Evolutionary conservation across 2,797 vertebrate species (phyloP), one percentile per base, ranked within the genome.

Genomic region (Chaenodraco wilsoni): DNA sequence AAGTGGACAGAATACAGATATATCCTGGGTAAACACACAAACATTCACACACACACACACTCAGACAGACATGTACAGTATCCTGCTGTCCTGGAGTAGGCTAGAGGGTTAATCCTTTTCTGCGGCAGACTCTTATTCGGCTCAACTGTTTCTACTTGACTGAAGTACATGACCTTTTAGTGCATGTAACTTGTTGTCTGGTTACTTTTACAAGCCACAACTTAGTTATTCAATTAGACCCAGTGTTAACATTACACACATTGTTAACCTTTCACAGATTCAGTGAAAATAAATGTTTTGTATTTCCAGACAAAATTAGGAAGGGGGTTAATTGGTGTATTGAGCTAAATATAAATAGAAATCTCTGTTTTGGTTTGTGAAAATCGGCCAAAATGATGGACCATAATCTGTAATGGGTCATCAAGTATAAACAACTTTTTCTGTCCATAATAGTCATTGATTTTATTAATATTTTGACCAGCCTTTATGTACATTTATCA

Each of bases 1-100:
- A 58, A 76, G 79, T 37, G 77, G 78, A 76, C 33, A n/a, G 88
- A 87, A 87, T 89, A 89, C 88, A 75, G 83, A 92, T 85, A 43
- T 33, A 66, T 62, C 37, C 12, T 57, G 12, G 16, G 31, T 27
- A 31, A 88, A 73, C 70, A 71, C 65, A 67, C 48, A 79, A 57
- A 23, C 69, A 56, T 15, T 52, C 58, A 17, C 66, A 66, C 31
- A 37, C n/a, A n/a, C 33, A 66, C 31, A 37, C 33, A 37, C 33
- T 27, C 19, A 73, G 72, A 72, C 48, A 67, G 46, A 66, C 74
- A 52, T 13, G 19, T 65, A 43, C 12, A 57, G 63, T 46, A 54
- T 72, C 84, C 63, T 10, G 58, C 56, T 65, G 41, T 78, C 78
- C 67, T 56, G 49, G 48, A 72, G 59, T 56, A 69, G 21, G 21